These are phyloP conservation scores for Goniozus legneri DNA, from an alignment of 1,140 invertebrate species.

Conservation along the genomic window DNA sequence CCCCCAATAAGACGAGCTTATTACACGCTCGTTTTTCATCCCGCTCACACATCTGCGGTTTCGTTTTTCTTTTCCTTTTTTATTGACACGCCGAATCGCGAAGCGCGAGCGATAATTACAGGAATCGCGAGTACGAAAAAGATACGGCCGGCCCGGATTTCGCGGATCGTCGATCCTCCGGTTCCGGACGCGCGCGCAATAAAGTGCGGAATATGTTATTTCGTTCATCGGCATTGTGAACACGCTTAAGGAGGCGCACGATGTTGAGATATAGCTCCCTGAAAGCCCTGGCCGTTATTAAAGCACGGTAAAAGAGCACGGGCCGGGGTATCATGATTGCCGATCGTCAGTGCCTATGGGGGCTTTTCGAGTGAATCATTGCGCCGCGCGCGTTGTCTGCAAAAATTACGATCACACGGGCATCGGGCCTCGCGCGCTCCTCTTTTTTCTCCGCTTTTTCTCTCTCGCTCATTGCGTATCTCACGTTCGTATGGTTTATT, in stretches of 20 bases:
- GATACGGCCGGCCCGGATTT: background rate
- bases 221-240: constrained; percentile 17
- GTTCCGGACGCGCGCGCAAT: constrained; percentile 8
- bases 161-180: background rate
- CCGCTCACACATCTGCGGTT: too few relatives aligned
- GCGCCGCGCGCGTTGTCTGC: constrained; percentile 19
- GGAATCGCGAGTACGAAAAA: constrained; percentile 11
- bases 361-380: constrained; percentile 26
- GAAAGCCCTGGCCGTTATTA: constrained; percentile 32
- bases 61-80: too few relatives aligned
- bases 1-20: too few relatives aligned
- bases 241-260: constrained; percentile 20
- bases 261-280: constrained; percentile 32
- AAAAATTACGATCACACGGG: constrained; percentile 31
- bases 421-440: constrained; percentile 16
- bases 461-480: constrained; percentile 14
- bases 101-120: constrained; percentile 14
- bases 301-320: constrained; percentile 24
- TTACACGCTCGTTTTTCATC: too few relatives aligned
- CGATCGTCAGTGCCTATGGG: constrained; percentile 26
- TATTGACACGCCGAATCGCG: too few relatives aligned
- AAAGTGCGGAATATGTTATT: constrained; percentile 23
- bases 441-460: constrained; percentile 11
- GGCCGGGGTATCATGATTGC: constrained; percentile 28
- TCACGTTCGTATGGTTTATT: too few relatives aligned